These are phyloP conservation scores for Cheilosia soror DNA, from an alignment of 2,888 invertebrate genomes.

Conservation along the genomic window DNA sequence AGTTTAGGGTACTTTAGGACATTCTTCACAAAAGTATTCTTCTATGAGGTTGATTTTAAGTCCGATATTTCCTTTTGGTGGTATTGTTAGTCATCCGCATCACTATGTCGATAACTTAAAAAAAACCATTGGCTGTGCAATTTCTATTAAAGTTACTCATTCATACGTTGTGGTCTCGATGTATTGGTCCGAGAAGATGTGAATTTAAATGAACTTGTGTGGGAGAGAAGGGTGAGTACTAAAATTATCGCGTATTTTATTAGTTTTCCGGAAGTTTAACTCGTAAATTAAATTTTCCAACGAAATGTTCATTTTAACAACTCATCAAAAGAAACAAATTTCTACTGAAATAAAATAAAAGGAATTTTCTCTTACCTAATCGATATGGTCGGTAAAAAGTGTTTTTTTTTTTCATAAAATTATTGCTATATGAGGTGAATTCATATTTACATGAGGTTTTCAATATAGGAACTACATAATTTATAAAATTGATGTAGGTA, in stretches of 20 bases:
- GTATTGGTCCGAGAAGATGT: neutral
- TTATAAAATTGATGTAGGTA: no score
- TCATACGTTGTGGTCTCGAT: neutral
- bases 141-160: conserved; percentile 7
- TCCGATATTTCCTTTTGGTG: neutral
- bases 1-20: no score
- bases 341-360: conserved; percentile 3
- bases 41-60: neutral
- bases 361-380: conserved; percentile 24
- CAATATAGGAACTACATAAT: no score
- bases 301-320: conserved; percentile 4
- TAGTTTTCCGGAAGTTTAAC: conserved; percentile 48
- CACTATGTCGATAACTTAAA: conserved; percentile 7
- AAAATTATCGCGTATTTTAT: conserved; percentile 3
- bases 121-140: neutral
- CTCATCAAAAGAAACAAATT: conserved; percentile 10
- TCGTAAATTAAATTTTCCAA: conserved; percentile 23
- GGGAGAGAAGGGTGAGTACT: neutral
- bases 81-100: conserved; percentile 5
- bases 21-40: neutral
- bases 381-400: conserved; percentile 17
- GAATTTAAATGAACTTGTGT: neutral
- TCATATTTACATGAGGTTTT: no score
- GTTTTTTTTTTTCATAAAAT: neutral
- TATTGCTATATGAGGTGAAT: neutral